phyloP scores from a whole-genome alignment of 2,888 invertebrate genomes.

The Tipula unca region DNA sequence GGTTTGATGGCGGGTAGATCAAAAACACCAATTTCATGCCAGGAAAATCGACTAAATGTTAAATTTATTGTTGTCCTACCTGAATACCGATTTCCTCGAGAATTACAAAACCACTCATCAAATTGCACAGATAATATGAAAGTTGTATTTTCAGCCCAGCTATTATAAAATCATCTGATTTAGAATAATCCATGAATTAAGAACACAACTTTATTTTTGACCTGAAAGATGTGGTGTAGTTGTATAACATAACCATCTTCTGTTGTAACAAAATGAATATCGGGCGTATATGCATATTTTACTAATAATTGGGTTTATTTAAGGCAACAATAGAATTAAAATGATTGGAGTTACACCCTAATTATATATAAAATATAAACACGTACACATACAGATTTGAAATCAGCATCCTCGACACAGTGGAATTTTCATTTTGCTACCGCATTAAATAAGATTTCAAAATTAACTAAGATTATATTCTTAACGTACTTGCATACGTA shows the following conservation, averaged over 20 bases:
- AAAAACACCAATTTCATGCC: constrained; percentile 58
- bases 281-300: constrained; percentile 21
- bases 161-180: background rate
- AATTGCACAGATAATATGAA: background rate
- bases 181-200: background rate
- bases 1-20: constrained; percentile 54
- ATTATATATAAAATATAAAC: too few relatives aligned
- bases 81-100: background rate
- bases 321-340: too few relatives aligned
- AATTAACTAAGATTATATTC: too few relatives aligned
- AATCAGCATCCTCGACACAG: too few relatives aligned
- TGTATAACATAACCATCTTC: constrained; percentile 22
- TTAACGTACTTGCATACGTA: too few relatives aligned
- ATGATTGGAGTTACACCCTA: too few relatives aligned
- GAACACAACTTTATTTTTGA: background rate
- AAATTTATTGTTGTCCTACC: constrained; percentile 33
- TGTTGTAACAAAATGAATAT: constrained; percentile 21
- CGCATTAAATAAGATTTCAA: too few relatives aligned
- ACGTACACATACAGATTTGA: too few relatives aligned
- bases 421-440: too few relatives aligned
- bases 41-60: constrained; percentile 58
- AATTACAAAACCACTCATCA: background rate
- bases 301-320: too few relatives aligned
- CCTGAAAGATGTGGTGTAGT: too few relatives aligned
- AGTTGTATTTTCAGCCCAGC: background rate